Evolutionary conservation across 1,140 invertebrate genomes (phyloP), one percentile per base, ranked within the genome.

Genomic region (Rhynchophorus ferrugineus): DNA sequence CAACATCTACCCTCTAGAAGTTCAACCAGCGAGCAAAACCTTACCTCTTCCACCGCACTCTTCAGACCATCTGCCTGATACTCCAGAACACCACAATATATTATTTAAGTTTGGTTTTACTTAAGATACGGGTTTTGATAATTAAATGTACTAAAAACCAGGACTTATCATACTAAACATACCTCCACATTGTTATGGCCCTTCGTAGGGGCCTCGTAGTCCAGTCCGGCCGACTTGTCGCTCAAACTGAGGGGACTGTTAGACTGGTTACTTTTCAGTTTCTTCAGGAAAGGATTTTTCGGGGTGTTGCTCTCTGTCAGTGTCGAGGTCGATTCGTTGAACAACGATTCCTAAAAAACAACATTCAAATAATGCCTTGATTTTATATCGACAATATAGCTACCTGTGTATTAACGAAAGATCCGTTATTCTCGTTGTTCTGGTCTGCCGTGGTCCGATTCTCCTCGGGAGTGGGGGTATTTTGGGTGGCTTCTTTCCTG

Each of bases 231-330:
- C 43, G 37, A 57, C 42, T 52, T 59, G 45, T 64, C 58, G 2
- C 54, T 54, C 14, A 64, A 54, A 59, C 61, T 63, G 11, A 64
- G 51, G 3, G 61, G 59, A 44, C 58, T 64, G 2, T 29, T 3
- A 9, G 24, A 13, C 24, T 18, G 51, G 7, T 8, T 22, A 17
- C 50, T 45, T 43, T 56, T 61, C 20, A 46, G 20, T 22, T 43
- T 57, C 45, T 64, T 61, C 24, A 54, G 44, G 57, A 62, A 62
- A 20, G 60, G 60, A 49, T 62, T 62, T 48, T 21, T 39, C n/a
- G 21, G 18, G 45, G 42, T 16, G 43, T 44, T 14, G 43, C 13
- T 22, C 16, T 3, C 2, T 9, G 19, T 6, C n/a, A 18, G 17
- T 18, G 9, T 22, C 11, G 49, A 44, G 9, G 18, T 9, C 5